Conservation (phyloP, 2,113 vertebrate genomes). For the Bombycilla garrulus region DNA sequence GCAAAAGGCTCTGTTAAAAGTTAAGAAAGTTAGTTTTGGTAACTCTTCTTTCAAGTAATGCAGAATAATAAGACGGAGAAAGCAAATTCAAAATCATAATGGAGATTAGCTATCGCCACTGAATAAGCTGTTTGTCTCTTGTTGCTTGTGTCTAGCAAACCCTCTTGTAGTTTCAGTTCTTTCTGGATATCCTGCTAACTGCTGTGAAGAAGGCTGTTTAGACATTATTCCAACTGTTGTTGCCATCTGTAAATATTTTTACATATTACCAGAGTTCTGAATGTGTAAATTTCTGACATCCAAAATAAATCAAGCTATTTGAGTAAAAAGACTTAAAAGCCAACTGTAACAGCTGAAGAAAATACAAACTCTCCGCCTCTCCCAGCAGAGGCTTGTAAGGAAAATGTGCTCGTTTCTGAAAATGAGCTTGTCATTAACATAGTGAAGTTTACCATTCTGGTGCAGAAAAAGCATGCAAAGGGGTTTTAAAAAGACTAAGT, state of each 20-base stretch:
- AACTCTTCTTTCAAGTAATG: not conserved
- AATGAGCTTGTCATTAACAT: not conserved
- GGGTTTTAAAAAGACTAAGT: not conserved
- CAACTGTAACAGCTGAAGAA: not conserved
- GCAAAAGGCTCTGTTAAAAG: not conserved
- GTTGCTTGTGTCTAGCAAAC: not conserved
- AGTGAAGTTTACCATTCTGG: not conserved
- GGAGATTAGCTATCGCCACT: not conserved
- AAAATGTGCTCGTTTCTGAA: not conserved
- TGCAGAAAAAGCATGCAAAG: not conserved
- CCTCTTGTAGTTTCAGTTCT: not conserved
- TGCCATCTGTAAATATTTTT: constrained; percentile 19
- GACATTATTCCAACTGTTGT: not conserved
- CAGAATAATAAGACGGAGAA: not conserved
- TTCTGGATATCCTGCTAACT: not conserved
- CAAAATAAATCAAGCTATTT: not conserved
- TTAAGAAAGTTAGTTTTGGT: not conserved
- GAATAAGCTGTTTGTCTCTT: not conserved
- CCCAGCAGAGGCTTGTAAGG: not conserved
- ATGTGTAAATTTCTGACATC: not conserved
- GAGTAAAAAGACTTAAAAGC: not conserved
- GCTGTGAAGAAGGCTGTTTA: not conserved
- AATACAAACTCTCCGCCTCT: not conserved
- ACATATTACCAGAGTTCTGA: not conserved
- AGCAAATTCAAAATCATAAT: not conserved